Conservation (phyloP, 2,888 invertebrate species). For the Andrena bucephala region DNA sequence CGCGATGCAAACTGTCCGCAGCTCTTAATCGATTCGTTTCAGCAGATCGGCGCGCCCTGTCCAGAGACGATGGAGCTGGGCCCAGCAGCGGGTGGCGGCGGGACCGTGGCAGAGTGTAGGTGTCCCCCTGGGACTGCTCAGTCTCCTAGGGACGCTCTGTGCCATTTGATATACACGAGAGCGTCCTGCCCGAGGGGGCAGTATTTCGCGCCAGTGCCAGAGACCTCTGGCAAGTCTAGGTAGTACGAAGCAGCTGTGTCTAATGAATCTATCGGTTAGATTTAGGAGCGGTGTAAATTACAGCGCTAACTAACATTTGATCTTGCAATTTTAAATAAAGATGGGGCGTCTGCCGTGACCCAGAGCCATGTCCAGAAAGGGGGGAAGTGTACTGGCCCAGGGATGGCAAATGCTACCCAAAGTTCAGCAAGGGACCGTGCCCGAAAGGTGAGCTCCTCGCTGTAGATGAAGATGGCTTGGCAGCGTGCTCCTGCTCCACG, state of each 20-base stretch:
- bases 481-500: conserved; percentile 88
- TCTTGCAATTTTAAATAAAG: conserved; percentile 86
- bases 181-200: conserved; percentile 91
- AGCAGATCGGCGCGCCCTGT: conserved; percentile 90
- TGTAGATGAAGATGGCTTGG: conserved; percentile 87
- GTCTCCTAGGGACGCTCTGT: conserved; percentile 89
- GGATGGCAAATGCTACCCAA: conserved; percentile 91
- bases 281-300: background rate
- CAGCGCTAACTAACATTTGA: background rate
- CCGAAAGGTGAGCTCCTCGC: conserved; percentile 90
- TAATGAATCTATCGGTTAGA: background rate
- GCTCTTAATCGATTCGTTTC: background rate
- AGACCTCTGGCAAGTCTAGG: conserved; percentile 77
- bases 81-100: conserved; percentile 87
- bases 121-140: conserved; percentile 93
- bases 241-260: conserved; percentile 44
- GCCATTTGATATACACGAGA: conserved; percentile 90
- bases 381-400: conserved; percentile 92
- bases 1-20: background rate
- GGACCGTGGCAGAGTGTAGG: conserved; percentile 91
- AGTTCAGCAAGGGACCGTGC: conserved; percentile 91
- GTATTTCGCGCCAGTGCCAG: conserved; percentile 90
- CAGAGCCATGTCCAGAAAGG: conserved; percentile 88
- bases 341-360: conserved; percentile 90
- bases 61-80: conserved; percentile 94